Evolutionary conservation across 2,113 vertebrate genomes (phyloP).

Genomic region (Fulmarus glacialis): DNA sequence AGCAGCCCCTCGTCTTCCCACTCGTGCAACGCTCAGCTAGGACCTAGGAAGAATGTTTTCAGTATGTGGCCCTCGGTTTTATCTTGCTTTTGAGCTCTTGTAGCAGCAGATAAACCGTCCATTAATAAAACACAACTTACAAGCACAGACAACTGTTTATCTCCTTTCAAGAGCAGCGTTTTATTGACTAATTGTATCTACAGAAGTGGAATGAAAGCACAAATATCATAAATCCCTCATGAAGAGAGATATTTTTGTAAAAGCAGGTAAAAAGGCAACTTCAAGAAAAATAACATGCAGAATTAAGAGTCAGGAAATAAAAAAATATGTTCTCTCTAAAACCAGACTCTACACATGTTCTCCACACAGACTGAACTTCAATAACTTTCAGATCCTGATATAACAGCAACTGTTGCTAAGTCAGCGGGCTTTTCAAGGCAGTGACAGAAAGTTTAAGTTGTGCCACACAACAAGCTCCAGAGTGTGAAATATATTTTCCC

Average conservation of each 20-base stretch:
- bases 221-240: not conserved
- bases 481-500: not conserved
- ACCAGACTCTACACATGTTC: not conserved
- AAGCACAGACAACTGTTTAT: not conserved
- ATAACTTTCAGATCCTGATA: not conserved
- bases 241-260: not conserved
- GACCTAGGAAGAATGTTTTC: not conserved
- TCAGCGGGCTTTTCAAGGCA: not conserved
- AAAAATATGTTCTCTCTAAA: not conserved
- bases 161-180: not conserved
- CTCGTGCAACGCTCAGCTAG: fast-evolving
- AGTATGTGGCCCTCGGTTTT: fast-evolving
- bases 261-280: not conserved
- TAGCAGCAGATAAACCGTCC: not conserved
- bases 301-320: not conserved
- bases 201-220: not conserved
- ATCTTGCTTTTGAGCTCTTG: not conserved
- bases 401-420: not conserved
- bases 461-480: not conserved
- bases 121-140: not conserved
- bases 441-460: not conserved
- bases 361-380: not conserved
- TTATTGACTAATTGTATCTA: not conserved
- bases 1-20: not conserved
- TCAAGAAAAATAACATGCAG: not conserved